These are phyloP conservation scores for Eristalis arbustorum DNA, from an alignment of 2,888 invertebrate genomes.

Conservation along the genomic window DNA sequence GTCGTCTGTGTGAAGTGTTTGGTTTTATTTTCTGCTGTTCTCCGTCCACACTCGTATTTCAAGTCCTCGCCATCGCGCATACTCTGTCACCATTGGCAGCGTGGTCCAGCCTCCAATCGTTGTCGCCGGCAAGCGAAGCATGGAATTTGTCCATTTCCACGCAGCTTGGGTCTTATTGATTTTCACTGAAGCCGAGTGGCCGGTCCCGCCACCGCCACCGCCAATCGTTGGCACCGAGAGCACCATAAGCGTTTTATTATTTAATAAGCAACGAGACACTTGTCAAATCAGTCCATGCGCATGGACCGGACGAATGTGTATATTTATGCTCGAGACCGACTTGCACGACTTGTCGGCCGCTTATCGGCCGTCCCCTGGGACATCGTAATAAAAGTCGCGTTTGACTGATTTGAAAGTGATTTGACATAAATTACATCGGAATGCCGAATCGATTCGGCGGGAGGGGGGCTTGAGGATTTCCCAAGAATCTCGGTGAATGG, in stretches of 20 bases:
- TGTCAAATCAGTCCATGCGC: constrained; percentile 59
- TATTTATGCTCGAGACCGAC: constrained; percentile 42
- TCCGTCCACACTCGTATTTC: not conserved
- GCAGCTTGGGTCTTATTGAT: constrained; percentile 10
- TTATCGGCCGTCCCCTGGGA: constrained; percentile 50
- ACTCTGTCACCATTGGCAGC: not conserved
- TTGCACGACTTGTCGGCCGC: constrained; percentile 1
- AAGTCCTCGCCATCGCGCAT: not conserved
- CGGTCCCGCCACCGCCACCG: constrained; percentile 7
- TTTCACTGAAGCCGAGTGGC: constrained; percentile 33
- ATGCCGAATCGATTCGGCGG: constrained; percentile 56
- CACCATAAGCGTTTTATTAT: constrained; percentile 68
- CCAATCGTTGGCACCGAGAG: not conserved
- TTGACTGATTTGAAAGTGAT: constrained; percentile 68
- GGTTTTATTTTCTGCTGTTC: constrained; percentile 7
- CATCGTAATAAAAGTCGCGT: constrained; percentile 54
- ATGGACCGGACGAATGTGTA: constrained; percentile 19
- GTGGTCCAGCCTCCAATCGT: constrained; percentile 7
- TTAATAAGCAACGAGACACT: constrained; percentile 68
- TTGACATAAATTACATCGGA: constrained; percentile 65
- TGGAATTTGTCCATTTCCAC: constrained; percentile 47
- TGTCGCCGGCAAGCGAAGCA: constrained; percentile 8
- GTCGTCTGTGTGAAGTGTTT: constrained; percentile 25
- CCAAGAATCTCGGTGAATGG: constrained; percentile 36
- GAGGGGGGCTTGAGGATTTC: constrained; percentile 50